Conservation (phyloP, 2,113 vertebrate genomes). For the Lycocorax pyrrhopterus region DNA sequence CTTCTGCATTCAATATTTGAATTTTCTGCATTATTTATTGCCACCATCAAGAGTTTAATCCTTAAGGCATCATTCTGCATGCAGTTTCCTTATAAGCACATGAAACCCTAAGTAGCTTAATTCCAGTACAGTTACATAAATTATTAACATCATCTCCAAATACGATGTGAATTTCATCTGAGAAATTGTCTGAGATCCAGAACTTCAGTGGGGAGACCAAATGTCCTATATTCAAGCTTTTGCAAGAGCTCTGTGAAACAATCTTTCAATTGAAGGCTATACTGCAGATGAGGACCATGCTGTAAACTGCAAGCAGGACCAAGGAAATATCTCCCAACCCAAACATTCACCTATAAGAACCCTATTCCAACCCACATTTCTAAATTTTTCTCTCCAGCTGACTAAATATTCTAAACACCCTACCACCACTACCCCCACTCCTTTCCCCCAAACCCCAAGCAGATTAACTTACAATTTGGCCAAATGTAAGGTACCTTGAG, state of each 20-base stretch:
- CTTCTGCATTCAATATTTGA: background rate
- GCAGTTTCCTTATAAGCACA: conserved; percentile 10
- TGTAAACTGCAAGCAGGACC: background rate
- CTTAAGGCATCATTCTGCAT: conserved; percentile 26
- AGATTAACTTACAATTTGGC: background rate
- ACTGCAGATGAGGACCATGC: background rate
- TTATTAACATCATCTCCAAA: conserved; percentile 59
- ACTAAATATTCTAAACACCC: background rate
- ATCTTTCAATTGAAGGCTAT: conserved; percentile 2
- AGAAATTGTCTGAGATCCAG: background rate
- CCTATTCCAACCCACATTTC: background rate
- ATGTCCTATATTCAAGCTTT: background rate
- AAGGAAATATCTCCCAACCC: background rate
- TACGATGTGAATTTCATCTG: background rate
- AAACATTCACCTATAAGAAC: background rate
- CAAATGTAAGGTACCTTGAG: background rate
- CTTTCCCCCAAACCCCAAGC: background rate
- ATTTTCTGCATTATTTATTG: conserved; percentile 62
- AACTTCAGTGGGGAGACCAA: background rate
- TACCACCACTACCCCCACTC: fast-evolving
- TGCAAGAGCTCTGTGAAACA: background rate
- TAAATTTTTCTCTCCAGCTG: background rate
- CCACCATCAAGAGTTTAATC: conserved; percentile 22
- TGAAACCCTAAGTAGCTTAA: conserved; percentile 37
- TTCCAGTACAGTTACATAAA: conserved; percentile 35